Evolutionary conservation across 2,888 invertebrate genomes (phyloP).

Genomic region (Pristionchus mayeri): DNA sequence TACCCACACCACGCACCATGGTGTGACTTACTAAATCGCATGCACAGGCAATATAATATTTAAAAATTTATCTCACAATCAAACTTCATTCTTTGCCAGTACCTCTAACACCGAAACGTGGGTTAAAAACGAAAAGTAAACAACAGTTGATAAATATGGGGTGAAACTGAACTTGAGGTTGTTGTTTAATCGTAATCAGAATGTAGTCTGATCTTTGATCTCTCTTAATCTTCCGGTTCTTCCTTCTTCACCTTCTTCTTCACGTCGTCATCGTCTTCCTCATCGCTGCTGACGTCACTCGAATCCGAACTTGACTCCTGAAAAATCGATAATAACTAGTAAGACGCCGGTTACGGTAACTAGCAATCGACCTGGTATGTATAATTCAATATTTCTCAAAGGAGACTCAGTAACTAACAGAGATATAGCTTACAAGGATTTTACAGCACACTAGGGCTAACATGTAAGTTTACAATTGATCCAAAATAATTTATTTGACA

Average conservation of each 20-base stretch:
- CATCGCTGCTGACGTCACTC: constrained; percentile 34
- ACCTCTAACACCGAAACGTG: constrained; percentile 11
- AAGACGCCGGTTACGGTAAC: background rate
- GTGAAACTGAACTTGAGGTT: constrained; percentile 22
- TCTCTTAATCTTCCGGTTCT: constrained; percentile 11
- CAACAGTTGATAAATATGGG: constrained; percentile 5
- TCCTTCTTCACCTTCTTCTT: constrained; percentile 37
- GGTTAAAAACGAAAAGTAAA: constrained; percentile 1
- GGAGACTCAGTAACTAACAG: no score
- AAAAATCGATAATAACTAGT: background rate
- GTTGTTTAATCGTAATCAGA: background rate
- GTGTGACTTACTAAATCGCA: no score
- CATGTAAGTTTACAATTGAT: no score
- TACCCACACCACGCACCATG: no score
- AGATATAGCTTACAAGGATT: no score
- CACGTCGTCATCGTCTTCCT: background rate
- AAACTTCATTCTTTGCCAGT: background rate
- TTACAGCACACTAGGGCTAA: no score
- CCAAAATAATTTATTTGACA: no score
- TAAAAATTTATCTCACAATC: constrained; percentile 24
- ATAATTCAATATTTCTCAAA: no score
- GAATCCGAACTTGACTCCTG: constrained; percentile 35
- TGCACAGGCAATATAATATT: background rate
- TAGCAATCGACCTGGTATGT: no score
- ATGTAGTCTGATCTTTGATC: constrained; percentile 37